Percentiles rank a stretch among this genome's conserved stretches.
phyloP scores from a whole-genome alignment of 2,113 vertebrate species.

The Phalacrocorax carbo region DNA sequence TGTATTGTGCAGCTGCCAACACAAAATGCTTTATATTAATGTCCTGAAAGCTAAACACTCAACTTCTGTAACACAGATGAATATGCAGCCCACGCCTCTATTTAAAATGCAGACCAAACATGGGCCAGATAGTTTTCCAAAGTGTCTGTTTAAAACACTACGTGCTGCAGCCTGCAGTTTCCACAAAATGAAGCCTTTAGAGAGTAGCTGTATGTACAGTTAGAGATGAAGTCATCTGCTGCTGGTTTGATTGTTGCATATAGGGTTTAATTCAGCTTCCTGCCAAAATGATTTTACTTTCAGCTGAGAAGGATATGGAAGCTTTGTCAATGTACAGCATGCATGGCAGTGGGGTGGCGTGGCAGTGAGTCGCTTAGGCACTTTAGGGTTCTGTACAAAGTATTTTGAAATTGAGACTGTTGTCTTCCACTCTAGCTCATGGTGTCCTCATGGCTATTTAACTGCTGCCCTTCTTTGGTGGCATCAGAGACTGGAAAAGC shows the following conservation, averaged over 20 bases:
- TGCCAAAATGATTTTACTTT: neutral
- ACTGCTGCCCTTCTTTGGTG: neutral
- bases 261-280: neutral
- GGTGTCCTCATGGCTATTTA: rapidly evolving
- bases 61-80: neutral
- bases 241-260: neutral
- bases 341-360: no score
- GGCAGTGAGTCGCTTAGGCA: neutral
- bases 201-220: neutral
- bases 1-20: neutral
- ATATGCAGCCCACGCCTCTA: neutral
- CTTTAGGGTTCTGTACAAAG: neutral
- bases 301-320: neutral
- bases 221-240: neutral
- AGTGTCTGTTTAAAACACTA: neutral
- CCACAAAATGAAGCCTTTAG: neutral
- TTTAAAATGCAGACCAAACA: neutral
- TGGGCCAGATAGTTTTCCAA: neutral
- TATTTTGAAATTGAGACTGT: neutral
- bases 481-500: neutral
- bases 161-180: neutral
- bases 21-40: neutral
- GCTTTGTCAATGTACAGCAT: neutral
- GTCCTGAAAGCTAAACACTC: neutral
- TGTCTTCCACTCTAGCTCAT: neutral